A percentile compares a stretch with the other conserved stretches of the same genome.
These are phyloP conservation scores for Drosophila falleni DNA, from an alignment of 2,888 invertebrate species.

Conservation along the genomic window DNA sequence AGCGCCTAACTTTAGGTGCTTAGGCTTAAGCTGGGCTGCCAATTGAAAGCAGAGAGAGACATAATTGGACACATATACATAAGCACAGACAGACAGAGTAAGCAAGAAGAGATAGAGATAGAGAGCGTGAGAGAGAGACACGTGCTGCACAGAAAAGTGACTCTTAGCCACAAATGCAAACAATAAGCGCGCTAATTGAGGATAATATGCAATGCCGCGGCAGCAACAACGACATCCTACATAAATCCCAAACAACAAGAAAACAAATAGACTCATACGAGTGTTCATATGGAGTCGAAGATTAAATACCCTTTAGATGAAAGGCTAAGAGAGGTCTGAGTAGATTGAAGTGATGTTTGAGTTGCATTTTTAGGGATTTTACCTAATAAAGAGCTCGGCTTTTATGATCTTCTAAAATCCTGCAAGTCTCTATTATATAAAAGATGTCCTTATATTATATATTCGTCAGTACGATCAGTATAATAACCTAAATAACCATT, in stretches of 20 bases:
- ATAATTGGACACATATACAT: constrained; percentile 47
- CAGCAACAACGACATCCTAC: constrained; percentile 34
- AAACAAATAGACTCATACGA: constrained; percentile 10
- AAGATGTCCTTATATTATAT: neutral
- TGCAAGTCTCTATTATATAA: neutral
- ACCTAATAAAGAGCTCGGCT: too few relatives aligned
- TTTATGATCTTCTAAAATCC: neutral
- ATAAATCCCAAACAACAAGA: constrained; percentile 38
- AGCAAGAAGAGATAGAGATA: neutral
- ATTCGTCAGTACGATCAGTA: neutral
- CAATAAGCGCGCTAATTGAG: constrained; percentile 80
- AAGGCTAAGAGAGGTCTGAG: neutral
- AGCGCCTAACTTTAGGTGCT: constrained; percentile 71
- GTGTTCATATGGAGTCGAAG: constrained; percentile 1
- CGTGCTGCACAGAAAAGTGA: constrained; percentile 31
- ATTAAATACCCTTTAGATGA: constrained; percentile 8
- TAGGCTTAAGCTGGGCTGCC: constrained; percentile 69
- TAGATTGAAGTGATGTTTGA: too few relatives aligned
- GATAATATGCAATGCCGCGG: constrained; percentile 65
- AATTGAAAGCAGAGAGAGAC: constrained; percentile 48
- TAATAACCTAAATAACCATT: neutral
- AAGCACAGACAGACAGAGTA: neutral
- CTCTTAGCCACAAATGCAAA: constrained; percentile 44
- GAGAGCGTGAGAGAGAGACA: neutral
- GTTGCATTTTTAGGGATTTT: too few relatives aligned